phyloP scores from a whole-genome alignment of 2,113 vertebrate genomes.

The Galeopterus variegatus region DNA sequence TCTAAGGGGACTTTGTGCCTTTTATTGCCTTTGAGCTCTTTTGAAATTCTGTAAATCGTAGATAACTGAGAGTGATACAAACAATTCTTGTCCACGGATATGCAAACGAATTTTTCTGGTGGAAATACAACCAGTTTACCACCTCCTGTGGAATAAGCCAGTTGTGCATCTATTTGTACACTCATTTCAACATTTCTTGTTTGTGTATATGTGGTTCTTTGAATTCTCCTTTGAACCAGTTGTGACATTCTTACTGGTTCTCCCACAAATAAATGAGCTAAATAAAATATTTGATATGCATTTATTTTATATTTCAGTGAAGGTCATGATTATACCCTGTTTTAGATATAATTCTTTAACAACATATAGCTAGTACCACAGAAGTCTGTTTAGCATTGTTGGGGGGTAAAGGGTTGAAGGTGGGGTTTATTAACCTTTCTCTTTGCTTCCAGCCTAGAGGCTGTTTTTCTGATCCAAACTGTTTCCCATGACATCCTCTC shows the following conservation, averaged over 20 bases:
- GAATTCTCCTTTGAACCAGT: neutral
- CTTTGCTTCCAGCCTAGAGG: neutral
- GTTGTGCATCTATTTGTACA: neutral
- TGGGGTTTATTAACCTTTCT: neutral
- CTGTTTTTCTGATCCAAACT: neutral
- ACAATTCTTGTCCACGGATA: neutral
- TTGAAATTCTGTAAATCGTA: neutral
- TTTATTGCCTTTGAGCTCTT: neutral
- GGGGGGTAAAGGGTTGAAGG: neutral
- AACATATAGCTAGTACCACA: neutral
- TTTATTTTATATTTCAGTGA: slow-evolving; percentile 33
- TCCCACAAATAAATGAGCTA: neutral
- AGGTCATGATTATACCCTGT: neutral
- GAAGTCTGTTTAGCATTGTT: neutral
- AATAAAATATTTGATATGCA: neutral
- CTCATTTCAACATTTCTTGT: neutral
- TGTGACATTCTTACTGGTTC: neutral
- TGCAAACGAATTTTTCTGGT: neutral
- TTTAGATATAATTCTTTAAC: neutral
- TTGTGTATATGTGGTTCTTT: neutral
- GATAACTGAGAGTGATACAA: neutral
- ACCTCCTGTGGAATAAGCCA: neutral
- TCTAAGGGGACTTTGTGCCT: neutral
- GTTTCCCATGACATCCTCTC: neutral
- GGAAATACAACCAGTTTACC: neutral